Evolutionary conservation across 2,888 invertebrate species (phyloP), one percentile per base, ranked within the genome.

Genomic region (Ypsolopha scabrella): DNA sequence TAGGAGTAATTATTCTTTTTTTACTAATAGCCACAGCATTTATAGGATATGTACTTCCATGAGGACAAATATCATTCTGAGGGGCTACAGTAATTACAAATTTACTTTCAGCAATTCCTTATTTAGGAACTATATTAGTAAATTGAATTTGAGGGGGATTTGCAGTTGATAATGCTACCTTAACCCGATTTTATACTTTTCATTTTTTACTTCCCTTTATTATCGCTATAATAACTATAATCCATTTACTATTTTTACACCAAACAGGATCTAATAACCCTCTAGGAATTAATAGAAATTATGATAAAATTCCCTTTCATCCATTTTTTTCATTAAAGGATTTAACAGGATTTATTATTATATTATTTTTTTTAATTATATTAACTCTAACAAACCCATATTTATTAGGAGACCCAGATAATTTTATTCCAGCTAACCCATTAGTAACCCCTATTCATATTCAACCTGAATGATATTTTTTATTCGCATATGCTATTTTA

Each of bases 381-480:
- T 64, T 92, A 74, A 82, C 85, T 1, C 62, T 90, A 71, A 68
- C 72, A 55, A 80, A 75, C 6, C 92, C 92, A 0, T 88, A 90
- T 61, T 56, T 90, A 67, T 62, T 93, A 69, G 87, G 89, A 60
- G 92, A 93, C 34, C 90, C 91, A 0, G 93, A 93, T 83, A 94
- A 93, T 80, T 94, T 92, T 80, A 90, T 88, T 14, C 89, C 89
- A 0, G 92, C 92, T 6, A 92, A 92, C 58, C 88, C 91, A 0
- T 63, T 92, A 81, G 86, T 90, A 11, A 93, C 93, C 0, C 93
- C 93, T 0, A 70, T 88, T 7, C 93, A 93, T 68, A 94, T 94
- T 83, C 91, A 94, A 88, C 93, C 93, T 46, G 94, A 94, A 89
- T 94, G 93, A 90, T 94, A 94, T 72, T 94, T 94, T 65, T 72